phyloP scores from a whole-genome alignment of 2,888 invertebrate species.

The Orthosia cruda region DNA sequence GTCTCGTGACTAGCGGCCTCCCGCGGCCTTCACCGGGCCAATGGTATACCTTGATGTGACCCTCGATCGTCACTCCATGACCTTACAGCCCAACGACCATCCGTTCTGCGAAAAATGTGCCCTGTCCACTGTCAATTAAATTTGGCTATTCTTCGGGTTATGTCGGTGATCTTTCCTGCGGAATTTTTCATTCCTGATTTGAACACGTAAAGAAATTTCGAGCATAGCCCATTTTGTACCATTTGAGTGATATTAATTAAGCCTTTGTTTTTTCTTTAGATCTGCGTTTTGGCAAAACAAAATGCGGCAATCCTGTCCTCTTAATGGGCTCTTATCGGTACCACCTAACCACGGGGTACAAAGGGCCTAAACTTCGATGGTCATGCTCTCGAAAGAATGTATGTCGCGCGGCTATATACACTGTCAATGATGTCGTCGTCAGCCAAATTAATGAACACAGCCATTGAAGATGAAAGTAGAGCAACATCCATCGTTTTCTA shows the following conservation, averaged over 20 bases:
- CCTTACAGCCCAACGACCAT: background rate
- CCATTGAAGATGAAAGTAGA: background rate
- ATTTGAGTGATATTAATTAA: background rate
- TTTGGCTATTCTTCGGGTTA: no score
- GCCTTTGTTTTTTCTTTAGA: background rate
- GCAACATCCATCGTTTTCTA: no score
- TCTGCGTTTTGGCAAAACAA: background rate
- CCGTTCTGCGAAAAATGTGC: background rate
- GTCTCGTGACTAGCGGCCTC: background rate
- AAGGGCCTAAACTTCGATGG: constrained; percentile 10
- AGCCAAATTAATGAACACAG: constrained; percentile 10
- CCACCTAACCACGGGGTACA: constrained; percentile 2
- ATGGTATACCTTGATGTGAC: background rate
- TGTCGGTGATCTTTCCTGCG: background rate
- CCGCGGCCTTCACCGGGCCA: no score
- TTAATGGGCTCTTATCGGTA: constrained; percentile 1
- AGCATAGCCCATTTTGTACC: background rate
- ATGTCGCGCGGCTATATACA: background rate
- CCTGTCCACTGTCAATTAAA: background rate
- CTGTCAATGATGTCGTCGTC: background rate
- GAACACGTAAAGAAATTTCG: background rate
- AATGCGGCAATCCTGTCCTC: background rate
- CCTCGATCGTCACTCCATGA: background rate
- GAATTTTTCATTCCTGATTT: background rate
- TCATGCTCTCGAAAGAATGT: constrained; percentile 12